A percentile compares a stretch with the other conserved stretches of the same genome.
These are phyloP conservation scores for Butastur rufipennis DNA, from an alignment of 2,113 vertebrate species.

Conservation along the genomic window DNA sequence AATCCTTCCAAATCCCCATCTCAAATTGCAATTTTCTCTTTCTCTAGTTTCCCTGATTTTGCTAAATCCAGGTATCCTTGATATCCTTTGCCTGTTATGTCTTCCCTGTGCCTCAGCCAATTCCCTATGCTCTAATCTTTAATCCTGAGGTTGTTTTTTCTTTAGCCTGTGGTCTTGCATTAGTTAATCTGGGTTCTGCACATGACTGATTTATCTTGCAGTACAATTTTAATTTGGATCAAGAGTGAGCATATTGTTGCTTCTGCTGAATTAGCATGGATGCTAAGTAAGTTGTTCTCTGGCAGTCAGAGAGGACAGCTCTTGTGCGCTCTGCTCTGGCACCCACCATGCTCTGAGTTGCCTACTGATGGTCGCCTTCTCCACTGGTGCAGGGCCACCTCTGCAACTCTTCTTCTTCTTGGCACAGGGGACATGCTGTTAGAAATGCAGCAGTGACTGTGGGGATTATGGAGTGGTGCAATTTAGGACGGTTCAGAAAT, in stretches of 20 bases:
- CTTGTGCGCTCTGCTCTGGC: background rate
- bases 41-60: background rate
- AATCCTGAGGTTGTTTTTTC: background rate
- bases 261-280: background rate
- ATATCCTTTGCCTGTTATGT: background rate
- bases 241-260: background rate
- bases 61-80: background rate
- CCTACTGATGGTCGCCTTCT: background rate
- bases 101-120: background rate
- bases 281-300: background rate
- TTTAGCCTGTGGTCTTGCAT: background rate
- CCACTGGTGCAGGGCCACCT: background rate
- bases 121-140: background rate
- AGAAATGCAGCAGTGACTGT: background rate
- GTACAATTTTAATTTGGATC: background rate
- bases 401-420: background rate
- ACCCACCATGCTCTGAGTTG: background rate
- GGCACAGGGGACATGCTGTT: background rate
- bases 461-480: background rate
- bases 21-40: background rate
- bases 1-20: conserved; percentile 5
- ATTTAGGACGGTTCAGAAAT: background rate
- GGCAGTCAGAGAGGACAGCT: background rate
- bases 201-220: background rate
- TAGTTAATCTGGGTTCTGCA: conserved; percentile 1